Base-by-base conservation (phyloP, 1,140 invertebrate genomes). In the Zaprionus inermis region DNA sequence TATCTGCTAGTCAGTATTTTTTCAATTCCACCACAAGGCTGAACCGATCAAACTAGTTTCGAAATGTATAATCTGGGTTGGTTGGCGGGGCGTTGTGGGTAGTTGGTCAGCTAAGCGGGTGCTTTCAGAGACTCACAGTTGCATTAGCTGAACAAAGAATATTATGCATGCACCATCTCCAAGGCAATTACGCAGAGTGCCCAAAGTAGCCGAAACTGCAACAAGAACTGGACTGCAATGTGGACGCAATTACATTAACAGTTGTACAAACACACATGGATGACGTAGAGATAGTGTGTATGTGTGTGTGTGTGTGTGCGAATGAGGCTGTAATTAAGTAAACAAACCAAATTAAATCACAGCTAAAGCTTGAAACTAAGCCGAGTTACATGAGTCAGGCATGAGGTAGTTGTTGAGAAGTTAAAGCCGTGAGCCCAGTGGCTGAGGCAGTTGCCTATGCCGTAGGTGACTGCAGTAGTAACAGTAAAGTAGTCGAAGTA, bases 161-260 rank as follows among this genome's bases (percentile, higher is more conserved):
- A 74, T 79, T 79, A 77, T 86, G 83, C 79, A 79, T 83, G 84
- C 80, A 58, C 65, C 81, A 71, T 44, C 63, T 77, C 64, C 76
- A 68, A 68, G 84, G 69, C 84, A 88, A 88, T 88, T 88, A 88
- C 70, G 73, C 63, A 88, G 77, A 88, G 84, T 88, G 83, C 83
- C 72, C 60, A 74, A 78, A 88, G 84, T 80, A 88, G 52, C 67
- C 68, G 77, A 69, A 89, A 65, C 18, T 60, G 34, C 22, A 68
- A 38, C 55, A 56, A 36, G 52, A 61, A 54, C 11, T 44, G 52
- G 56, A 54, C 11, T 44, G 14, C 36, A 66, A 79, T 72, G n/a
- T 89, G 77, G 63, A 80, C 84, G 88, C 83, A 88, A 88, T 89
- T 83, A 80, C 84, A 88, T 88, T 86, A 88, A 88, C 82, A 83